Base-by-base conservation (phyloP, 2,113 vertebrate species). In the Percopsis transmontana region DNA sequence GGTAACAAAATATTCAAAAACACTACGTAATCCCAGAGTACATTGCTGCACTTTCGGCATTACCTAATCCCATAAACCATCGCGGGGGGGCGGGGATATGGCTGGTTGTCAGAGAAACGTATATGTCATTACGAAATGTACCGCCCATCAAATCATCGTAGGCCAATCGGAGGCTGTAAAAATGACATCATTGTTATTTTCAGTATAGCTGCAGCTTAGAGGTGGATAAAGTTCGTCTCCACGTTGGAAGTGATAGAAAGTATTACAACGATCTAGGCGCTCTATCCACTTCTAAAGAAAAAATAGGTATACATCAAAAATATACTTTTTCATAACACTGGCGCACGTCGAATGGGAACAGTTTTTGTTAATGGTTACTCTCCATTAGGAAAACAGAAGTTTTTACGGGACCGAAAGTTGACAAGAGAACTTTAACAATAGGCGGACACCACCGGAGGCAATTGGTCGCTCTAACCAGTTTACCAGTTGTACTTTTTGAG, bases 101-200 rank as follows among this genome's bases (percentile, higher is more conserved):
- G 66, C 75, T 2, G 23, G 89, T 91, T 87, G 87, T 87, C 89
- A 74, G 72, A 87, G 88, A 84, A 91, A 90, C 88, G 65, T 73
- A 70, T 79, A 80, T 93, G 93, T 95, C 93, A 94, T 91, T 90
- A 90, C 84, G 57, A 70, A 33, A 55, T 2, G 54, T 74, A 67
- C 82, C 89, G 72, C 91, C 91, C 69, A 16, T 9, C 54, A n/a
- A 44, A 68, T 73, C 82, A 58, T 74, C 50, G 66, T 74, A 65
- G 84, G 88, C 96, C 95, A 96, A 97, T 96, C 85, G 84, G 79
- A 81, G 85, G 70, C 84, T 76, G 84, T 87, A 86, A 87, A 94
- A 91, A 93, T 96, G 95, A 97, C 96, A 96, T 97, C 95, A 97
- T 97, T 94, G 94, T 95, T 97, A 96, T 97, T 97, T 97, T 96